Evolutionary conservation across 2,113 vertebrate species (phyloP).

Genomic region (Cricetomys ansorgei): DNA sequence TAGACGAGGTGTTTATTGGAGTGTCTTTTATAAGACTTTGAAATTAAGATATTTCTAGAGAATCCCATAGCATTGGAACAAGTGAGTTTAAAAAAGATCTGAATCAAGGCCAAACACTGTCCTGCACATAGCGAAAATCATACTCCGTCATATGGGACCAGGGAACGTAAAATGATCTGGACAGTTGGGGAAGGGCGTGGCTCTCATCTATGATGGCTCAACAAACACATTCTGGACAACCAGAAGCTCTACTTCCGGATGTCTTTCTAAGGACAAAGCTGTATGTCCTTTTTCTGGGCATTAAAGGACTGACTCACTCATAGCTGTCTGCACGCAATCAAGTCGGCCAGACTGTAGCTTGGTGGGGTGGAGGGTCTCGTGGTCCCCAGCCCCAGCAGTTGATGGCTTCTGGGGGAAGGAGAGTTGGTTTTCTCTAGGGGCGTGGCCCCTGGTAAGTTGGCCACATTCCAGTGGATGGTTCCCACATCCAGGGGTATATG

Average conservation of each 20-base stretch:
- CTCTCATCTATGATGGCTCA: not conserved
- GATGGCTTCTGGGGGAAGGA: not conserved
- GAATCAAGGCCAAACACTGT: not conserved
- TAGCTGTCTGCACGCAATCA: fast-evolving
- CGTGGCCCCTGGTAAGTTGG: not conserved
- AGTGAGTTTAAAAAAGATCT: not conserved
- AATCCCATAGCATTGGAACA: not conserved
- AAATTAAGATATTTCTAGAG: conserved; percentile 23
- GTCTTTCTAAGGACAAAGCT: not conserved
- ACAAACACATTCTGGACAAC: not conserved
- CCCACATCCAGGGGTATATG: not conserved
- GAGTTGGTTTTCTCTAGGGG: not conserved
- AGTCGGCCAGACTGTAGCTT: not conserved
- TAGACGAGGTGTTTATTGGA: not conserved
- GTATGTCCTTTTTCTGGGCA: not conserved
- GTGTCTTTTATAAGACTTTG: not conserved
- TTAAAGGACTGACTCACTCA: not conserved
- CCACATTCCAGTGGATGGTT: not conserved
- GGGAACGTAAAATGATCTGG: not conserved
- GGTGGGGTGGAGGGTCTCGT: not conserved
- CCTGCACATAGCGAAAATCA: fast-evolving
- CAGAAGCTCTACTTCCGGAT: not conserved
- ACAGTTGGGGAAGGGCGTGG: not conserved
- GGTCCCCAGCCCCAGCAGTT: not conserved
- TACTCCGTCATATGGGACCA: fast-evolving